Evolutionary conservation across 2,888 invertebrate genomes (phyloP), one percentile per base, ranked within the genome.

Genomic region (Pristionchus entomophagus): DNA sequence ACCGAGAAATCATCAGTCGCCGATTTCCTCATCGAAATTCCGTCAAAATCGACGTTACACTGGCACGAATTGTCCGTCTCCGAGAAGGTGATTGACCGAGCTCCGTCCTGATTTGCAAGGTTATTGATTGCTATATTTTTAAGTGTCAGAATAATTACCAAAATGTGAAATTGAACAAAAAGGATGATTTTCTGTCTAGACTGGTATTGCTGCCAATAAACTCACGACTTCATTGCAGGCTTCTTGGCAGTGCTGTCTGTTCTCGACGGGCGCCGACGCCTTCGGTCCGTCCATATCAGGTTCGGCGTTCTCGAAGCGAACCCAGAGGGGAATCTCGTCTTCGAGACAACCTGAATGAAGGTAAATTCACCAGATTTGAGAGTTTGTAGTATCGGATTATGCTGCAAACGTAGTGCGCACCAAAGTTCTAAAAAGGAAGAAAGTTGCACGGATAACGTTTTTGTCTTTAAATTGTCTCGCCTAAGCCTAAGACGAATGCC

Each of bases 251-350:
- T 88, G 88, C 17, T 88, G 88, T 22, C 86, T 82, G 10, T 85
- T 88, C n/a, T 83, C 81, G 17, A 88, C 87, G 38, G 86, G 86
- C 4, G 87, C 86, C 17, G 77, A 84, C 56, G 88, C 89, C n/a
- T 86, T 77, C 0, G 77, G 81, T 14, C 38, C 49, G 78, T 87
- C 49, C 41, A 81, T 85, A 17, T 80, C 45, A n/a, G 89, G 88
- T 19, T 87, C 87, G 0, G 88, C 84, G 85, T 90, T 90, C 86
- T 90, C 89, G 73, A 90, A 90, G 19, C 88, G 88, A 32, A 90
- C 86, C 89, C 89, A 90, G 6, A 90, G 88, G 38, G 88, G 85
- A 5, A 88, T 86, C 22, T 89, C 89, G 81, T 88, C 89, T 10
- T 82, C 38, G 14, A 84, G 80, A 81, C 90, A 90, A 77, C 88